Evolutionary conservation across 2,888 invertebrate genomes (phyloP).

Genomic region (Elegia similella): DNA sequence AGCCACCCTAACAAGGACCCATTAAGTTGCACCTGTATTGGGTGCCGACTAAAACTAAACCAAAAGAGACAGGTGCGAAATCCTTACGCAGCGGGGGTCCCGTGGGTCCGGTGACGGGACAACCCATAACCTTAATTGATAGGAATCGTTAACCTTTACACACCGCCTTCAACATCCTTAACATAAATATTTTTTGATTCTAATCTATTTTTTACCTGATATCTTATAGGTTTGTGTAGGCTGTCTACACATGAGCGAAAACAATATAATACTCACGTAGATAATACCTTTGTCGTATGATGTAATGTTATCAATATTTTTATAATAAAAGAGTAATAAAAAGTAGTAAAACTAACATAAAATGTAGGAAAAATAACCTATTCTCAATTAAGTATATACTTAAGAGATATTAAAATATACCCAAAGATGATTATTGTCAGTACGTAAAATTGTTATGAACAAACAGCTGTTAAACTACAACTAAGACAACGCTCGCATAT

Average conservation of each 20-base stretch:
- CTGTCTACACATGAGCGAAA: not conserved
- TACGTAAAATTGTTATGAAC: too few relatives aligned
- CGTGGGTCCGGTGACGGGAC: conserved; percentile 53
- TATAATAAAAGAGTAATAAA: too few relatives aligned
- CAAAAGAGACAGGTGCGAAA: conserved; percentile 72
- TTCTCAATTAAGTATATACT: too few relatives aligned
- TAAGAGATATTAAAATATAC: too few relatives aligned
- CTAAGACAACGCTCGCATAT: too few relatives aligned
- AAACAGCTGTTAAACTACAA: too few relatives aligned
- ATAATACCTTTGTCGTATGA: too few relatives aligned
- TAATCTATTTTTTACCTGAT: conserved; percentile 72
- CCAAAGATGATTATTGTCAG: too few relatives aligned
- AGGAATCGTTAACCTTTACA: conserved; percentile 80
- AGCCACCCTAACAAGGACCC: conserved; percentile 40
- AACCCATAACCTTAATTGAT: conserved; percentile 80
- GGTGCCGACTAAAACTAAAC: conserved; percentile 66
- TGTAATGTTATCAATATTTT: too few relatives aligned
- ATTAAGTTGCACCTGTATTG: conserved; percentile 64
- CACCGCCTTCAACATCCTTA: conserved; percentile 59
- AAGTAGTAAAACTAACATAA: too few relatives aligned
- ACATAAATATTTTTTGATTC: conserved; percentile 76
- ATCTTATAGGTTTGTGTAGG: conserved; percentile 57
- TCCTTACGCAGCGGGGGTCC: conserved; percentile 72
- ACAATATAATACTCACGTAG: too few relatives aligned
- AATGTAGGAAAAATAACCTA: too few relatives aligned